Percentiles rank a stretch among this genome's conserved stretches.
Evolutionary conservation across 2,113 vertebrate species (phyloP).

Genomic region (Hipposideros armiger): DNA sequence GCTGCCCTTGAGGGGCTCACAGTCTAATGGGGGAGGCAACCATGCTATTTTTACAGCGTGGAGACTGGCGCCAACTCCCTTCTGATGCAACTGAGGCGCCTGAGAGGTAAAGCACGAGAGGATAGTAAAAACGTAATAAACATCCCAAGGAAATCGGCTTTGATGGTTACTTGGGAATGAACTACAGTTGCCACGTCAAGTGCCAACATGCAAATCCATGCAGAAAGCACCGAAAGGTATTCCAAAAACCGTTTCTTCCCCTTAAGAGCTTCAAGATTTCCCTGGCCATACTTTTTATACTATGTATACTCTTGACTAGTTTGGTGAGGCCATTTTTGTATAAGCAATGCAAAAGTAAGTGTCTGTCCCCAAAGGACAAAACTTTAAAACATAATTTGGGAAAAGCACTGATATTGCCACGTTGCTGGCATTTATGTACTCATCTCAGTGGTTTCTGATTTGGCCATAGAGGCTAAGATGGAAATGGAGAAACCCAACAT

Average conservation of each 20-base stretch:
- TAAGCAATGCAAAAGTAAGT: neutral
- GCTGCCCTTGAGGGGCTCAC: neutral
- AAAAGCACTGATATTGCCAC: neutral
- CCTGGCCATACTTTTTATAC: neutral
- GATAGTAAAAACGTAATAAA: neutral
- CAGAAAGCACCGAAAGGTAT: neutral
- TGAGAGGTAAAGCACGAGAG: neutral
- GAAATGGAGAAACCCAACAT: neutral
- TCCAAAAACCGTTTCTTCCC: neutral
- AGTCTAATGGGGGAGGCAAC: neutral
- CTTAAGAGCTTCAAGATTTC: neutral
- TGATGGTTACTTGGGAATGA: neutral
- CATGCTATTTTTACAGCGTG: rapidly evolving
- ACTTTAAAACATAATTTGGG: neutral
- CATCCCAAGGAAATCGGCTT: neutral
- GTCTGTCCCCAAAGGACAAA: neutral
- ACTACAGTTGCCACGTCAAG: neutral
- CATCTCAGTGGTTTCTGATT: neutral
- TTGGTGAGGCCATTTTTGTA: neutral
- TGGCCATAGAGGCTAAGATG: neutral
- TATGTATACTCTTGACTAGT: neutral
- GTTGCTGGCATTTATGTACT: neutral
- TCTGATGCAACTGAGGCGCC: neutral
- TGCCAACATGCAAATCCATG: neutral
- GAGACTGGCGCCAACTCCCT: neutral